Conservation (phyloP, 2,797 vertebrate genomes). For the Artibeus jamaicensis region DNA sequence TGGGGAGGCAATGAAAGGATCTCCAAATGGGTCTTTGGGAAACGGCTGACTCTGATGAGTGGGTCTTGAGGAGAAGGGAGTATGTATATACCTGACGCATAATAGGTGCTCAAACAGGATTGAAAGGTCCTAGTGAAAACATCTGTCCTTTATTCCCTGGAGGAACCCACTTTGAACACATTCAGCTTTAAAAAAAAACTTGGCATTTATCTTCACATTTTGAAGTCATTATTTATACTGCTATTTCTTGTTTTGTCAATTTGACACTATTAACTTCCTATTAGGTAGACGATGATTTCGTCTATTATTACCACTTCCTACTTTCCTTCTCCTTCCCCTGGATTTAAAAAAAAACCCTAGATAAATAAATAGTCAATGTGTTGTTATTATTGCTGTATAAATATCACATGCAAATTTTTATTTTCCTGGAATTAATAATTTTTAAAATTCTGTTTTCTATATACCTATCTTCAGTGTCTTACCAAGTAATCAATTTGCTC, state of each 20-base stretch:
- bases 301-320: background rate
- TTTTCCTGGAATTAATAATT: slow-evolving; percentile 19
- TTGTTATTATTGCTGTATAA: background rate
- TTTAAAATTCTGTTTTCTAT: background rate
- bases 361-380: background rate
- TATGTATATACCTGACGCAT: background rate
- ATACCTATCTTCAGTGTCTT: background rate
- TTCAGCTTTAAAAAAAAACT: background rate
- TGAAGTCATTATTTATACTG: background rate
- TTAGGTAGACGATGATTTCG: background rate
- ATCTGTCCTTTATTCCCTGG: background rate
- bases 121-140: background rate
- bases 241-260: background rate
- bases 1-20: background rate
- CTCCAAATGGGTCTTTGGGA: background rate
- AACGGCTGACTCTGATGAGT: background rate
- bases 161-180: slow-evolving; percentile 2
- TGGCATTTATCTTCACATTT: slow-evolving; percentile 3
- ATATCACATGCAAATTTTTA: background rate
- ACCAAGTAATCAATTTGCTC: background rate
- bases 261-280: background rate
- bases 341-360: background rate
- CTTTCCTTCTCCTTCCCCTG: background rate
- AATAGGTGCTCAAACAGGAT: background rate
- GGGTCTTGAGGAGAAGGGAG: background rate